Percentiles rank a stretch among this genome's conserved stretches.
Conservation (phyloP, 2,888 invertebrate species). For the Loripinus fragilis region DNA sequence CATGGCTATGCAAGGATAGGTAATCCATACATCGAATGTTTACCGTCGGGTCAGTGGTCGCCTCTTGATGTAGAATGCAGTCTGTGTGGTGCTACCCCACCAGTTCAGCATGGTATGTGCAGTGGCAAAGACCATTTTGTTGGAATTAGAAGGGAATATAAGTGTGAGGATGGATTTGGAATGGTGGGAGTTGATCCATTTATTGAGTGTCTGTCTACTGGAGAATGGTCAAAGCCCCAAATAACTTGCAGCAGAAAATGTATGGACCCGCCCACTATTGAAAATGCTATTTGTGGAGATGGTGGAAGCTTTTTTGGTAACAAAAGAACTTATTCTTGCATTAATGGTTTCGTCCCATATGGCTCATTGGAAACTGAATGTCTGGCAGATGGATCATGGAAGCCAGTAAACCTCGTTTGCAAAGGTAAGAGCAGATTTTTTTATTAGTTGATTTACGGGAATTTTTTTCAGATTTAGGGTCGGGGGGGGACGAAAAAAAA, state of each 20-base stretch:
- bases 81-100: constrained; percentile 14
- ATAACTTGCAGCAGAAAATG: not conserved
- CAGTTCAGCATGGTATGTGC: constrained; percentile 21
- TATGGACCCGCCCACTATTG: constrained; percentile 13
- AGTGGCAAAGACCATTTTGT: constrained; percentile 21
- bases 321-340: constrained; percentile 24
- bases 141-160: constrained; percentile 5
- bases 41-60: constrained; percentile 20
- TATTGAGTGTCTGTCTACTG: not conserved
- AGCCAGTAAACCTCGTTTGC: constrained; percentile 32
- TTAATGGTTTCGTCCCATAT: constrained; percentile 19
- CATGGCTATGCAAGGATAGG: constrained; percentile 29
- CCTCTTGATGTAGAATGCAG: constrained; percentile 30
- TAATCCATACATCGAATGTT: constrained; percentile 26
- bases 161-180: constrained; percentile 31
- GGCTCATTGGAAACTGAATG: constrained; percentile 27
- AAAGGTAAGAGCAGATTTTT: not conserved
- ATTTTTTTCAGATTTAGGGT: too few species aligned
- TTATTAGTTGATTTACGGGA: too few species aligned
- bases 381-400: constrained; percentile 19
- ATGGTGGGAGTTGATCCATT: not conserved
- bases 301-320: constrained; percentile 13
- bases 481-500: too few species aligned
- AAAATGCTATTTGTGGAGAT: constrained; percentile 14
- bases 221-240: not conserved